Evolutionary conservation across 2,113 vertebrate species (phyloP), one percentile per base, ranked within the genome.

Genomic region (Clarias gariepinus): DNA sequence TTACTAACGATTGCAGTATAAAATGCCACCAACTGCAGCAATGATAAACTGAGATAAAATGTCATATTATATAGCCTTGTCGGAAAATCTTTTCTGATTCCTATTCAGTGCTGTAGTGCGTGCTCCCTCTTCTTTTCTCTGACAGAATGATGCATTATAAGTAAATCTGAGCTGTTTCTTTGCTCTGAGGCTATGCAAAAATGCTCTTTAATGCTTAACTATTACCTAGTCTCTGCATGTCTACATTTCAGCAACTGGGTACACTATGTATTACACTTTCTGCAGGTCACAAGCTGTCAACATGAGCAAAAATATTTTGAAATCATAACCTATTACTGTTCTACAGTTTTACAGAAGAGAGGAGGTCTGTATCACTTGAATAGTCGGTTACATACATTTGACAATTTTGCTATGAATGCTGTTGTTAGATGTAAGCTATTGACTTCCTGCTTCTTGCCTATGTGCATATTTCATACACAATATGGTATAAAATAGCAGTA

Each of bases 161-260:
- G 30, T 73, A 73, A 25, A 84, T 33, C 53, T 84, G 68, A 73
- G 66, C 52, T 58, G 19, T 85, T 79, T 58, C 8, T 68, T 79
- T 76, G 36, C 60, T 85, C 28, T 25, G 76, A 77, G 69, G 82
- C 82, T 57, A 71, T 84, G 52, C 52, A 84, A 55, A 55, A 83
- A 76, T 76, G 55, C 58, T 10, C n/a, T 85, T 85, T 77, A 82
- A 30, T 82, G 28, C 71, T 69, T 33, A 71, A 36, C 19, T 66
- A 61, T 68, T 78, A 57, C 53, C n/a, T 30, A 19, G 83, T 47
- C 30, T 36, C 68, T 19, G 30, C 30, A 4, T 36, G 30, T 19
- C 68, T 71, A 36, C 68, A 36, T 30, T 30, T 58, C 63, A 30
- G 64, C 41, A 83, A 68, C 11, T 71, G 52, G 57, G 21, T 36